Conservation (phyloP, 2,113 vertebrate genomes). For the Chroicocephalus ridibundus region DNA sequence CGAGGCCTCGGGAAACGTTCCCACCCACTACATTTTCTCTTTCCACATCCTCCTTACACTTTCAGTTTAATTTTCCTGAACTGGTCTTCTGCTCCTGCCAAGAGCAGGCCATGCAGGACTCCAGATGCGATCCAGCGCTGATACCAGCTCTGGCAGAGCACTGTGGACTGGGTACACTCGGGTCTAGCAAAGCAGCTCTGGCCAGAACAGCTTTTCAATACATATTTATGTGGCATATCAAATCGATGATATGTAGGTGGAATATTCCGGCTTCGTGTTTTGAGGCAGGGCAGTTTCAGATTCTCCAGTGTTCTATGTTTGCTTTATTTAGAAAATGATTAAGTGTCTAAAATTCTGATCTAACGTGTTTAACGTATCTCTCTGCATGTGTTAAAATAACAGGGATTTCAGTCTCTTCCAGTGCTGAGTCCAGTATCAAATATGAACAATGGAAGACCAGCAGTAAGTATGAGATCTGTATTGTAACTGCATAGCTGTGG, state of each 20-base stretch:
- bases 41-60: not conserved
- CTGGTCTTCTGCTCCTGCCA: not conserved
- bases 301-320: not conserved
- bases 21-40: not conserved
- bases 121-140: rapidly evolving
- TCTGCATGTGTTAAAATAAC: constrained; percentile 24
- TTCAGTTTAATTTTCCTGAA: not conserved
- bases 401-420: constrained; percentile 65
- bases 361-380: not conserved
- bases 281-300: not conserved
- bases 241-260: not conserved
- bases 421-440: constrained; percentile 31
- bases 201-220: not conserved
- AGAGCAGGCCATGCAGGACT: not conserved
- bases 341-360: not conserved
- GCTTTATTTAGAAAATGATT: not conserved
- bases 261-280: not conserved
- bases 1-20: not conserved
- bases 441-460: constrained; percentile 57
- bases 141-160: not conserved
- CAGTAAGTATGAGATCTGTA: constrained; percentile 66
- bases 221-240: not conserved
- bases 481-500: not conserved
- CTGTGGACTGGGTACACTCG: not conserved
- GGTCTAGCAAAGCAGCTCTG: not conserved